Base-by-base conservation (phyloP, 2,888 invertebrate genomes). In the Tenthredo notha region DNA sequence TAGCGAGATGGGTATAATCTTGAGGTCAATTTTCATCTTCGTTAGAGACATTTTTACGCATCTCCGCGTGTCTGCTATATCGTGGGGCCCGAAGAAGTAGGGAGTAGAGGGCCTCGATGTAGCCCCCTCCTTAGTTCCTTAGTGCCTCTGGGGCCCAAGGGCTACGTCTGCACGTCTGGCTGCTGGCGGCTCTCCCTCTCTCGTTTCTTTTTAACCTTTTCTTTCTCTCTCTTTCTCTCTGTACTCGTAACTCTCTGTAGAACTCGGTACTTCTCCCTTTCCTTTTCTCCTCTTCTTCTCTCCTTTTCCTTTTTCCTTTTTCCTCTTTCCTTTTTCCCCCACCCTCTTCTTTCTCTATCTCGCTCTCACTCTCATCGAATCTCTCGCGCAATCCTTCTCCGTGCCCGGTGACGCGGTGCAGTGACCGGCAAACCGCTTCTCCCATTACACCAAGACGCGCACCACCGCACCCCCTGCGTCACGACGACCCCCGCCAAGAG, bases 401-500 rank as follows among this genome's bases (percentile, higher is more conserved):
- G 87, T 85, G 86, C 88, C 88, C 88, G 89, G 88, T 90, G 89
- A 90, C 89, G 90, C 91, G 90, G 91, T 91, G 91, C 91, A 91
- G 91, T 91, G 92, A 90, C 91, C 91, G 91, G 92, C 90, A 91
- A 92, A 92, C 92, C 91, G 91, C 91, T 92, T 92, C 91, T 90
- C 90, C 90, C 90, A 91, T 91, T 90, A 90, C 90, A 89, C 90
- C 87, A 87, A 88, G 88, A 87, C 87, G 58, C 75, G 88, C 87
- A 86, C 88, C 86, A 87, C 85, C 86, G 78, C 85, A 86, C 86
- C 88, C 85, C 87, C 86, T 33, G 80, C 25, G 80, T 80, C 61
- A 21, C 61, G 37, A 77, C 50, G 77, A 77, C 77, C 77, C 77
- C 77, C 77, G 54, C 12, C 54, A 25, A 77, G 40, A 54, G 25